Percentiles rank a stretch among this genome's conserved stretches.
These are phyloP conservation scores for Vollenhovia emeryi DNA, from an alignment of 1,140 invertebrate species.

Conservation along the genomic window DNA sequence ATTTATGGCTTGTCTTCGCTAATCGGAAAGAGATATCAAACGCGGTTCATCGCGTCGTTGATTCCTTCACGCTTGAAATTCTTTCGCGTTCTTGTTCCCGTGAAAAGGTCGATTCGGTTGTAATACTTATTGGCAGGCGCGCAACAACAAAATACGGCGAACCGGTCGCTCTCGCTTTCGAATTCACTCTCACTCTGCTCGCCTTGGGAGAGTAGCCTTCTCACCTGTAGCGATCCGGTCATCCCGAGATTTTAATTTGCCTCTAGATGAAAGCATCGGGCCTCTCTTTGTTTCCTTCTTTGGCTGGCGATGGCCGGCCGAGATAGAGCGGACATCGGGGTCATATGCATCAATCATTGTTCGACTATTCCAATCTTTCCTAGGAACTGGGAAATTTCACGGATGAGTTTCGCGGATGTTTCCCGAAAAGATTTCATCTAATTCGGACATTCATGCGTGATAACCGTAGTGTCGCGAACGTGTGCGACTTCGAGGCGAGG, in stretches of 20 bases:
- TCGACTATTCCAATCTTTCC: not conserved
- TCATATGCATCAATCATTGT: conserved; percentile 2
- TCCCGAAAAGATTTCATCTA: not conserved
- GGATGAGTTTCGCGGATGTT: not conserved
- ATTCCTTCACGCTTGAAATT: conserved; percentile 25
- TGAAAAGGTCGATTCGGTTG: conserved; percentile 34
- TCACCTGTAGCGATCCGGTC: conserved; percentile 35
- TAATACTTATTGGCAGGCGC: conserved; percentile 30
- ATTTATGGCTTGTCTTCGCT: not conserved
- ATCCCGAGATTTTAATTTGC: conserved; percentile 39
- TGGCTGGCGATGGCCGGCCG: not conserved
- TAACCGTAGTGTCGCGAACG: not conserved
- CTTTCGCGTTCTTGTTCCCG: conserved; percentile 5
- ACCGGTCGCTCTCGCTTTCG: conserved; percentile 68
- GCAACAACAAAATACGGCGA: conserved; percentile 42
- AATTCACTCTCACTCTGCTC: conserved; percentile 72
- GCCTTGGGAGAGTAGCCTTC: conserved; percentile 58
- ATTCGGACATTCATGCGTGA: not conserved
- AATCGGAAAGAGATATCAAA: not conserved
- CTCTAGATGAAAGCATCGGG: conserved; percentile 35
- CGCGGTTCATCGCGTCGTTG: not conserved
- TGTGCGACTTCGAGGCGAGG: not conserved
- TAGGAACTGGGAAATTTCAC: conserved; percentile 22
- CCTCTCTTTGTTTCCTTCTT: conserved; percentile 34
- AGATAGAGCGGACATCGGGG: not conserved